phyloP scores from a whole-genome alignment of 2,113 vertebrate species.

The Sciurus niger region DNA sequence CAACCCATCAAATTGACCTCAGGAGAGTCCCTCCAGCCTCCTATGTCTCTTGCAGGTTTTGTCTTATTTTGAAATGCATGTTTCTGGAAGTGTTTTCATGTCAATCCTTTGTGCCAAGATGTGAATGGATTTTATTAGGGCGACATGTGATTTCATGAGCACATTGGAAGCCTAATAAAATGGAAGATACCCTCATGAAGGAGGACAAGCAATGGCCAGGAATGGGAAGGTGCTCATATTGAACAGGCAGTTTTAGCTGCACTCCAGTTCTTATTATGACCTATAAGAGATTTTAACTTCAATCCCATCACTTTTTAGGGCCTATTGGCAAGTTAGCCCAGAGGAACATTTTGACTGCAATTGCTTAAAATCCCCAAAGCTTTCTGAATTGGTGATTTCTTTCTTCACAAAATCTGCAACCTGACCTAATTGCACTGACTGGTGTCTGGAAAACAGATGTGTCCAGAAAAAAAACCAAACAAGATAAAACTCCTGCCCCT shows the following conservation, averaged over 20 bases:
- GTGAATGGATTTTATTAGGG: background rate
- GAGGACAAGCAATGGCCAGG: background rate
- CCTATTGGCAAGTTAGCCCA: background rate
- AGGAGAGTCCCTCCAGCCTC: background rate
- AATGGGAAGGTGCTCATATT: background rate
- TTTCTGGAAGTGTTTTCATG: background rate
- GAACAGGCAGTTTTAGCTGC: background rate
- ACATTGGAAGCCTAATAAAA: background rate
- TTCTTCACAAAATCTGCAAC: constrained; percentile 36
- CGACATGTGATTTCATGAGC: background rate
- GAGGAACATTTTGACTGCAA: background rate
- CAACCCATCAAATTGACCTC: background rate
- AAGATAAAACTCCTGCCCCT: background rate
- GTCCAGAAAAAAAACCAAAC: constrained; percentile 37
- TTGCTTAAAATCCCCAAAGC: background rate
- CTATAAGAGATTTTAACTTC: background rate
- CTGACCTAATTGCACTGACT: constrained; percentile 15
- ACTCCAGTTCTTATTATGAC: background rate
- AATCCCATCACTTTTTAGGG: background rate
- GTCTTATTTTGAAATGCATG: background rate
- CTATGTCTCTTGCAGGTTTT: background rate
- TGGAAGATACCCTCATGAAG: background rate
- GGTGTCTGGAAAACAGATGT: constrained; percentile 41
- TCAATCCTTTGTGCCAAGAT: background rate
- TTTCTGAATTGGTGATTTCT: constrained; percentile 10